Evolutionary conservation across 2,888 invertebrate species (phyloP).

Genomic region (Ashinkailepas kermadecensis): DNA sequence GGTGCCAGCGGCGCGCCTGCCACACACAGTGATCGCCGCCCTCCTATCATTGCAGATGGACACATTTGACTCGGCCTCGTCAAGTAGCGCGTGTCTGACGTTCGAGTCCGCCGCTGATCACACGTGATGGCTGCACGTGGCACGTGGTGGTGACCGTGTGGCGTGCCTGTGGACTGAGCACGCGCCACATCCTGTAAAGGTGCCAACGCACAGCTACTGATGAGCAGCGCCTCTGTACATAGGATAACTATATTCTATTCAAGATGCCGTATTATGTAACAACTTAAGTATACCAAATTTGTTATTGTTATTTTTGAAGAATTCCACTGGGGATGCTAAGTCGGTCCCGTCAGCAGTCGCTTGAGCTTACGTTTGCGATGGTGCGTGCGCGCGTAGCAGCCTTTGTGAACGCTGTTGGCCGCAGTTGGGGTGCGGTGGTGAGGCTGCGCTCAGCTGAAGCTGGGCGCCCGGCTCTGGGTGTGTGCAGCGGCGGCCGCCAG

Average conservation of each 20-base stretch:
- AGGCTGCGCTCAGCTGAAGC: too few species aligned
- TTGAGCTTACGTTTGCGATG: conserved; percentile 2
- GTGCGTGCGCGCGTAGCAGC: not conserved
- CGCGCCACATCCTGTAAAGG: not conserved
- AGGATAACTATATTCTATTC: conserved; percentile 18
- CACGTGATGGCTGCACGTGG: not conserved
- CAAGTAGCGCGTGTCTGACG: conserved; percentile 13
- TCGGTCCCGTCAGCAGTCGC: not conserved
- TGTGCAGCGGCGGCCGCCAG: not conserved
- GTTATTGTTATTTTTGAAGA: conserved; percentile 23
- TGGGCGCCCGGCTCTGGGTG: not conserved
- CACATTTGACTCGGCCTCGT: conserved; percentile 5
- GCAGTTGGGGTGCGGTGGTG: too few species aligned
- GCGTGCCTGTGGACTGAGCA: not conserved
- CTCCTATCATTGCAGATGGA: not conserved
- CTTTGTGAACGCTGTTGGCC: not conserved
- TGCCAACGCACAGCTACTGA: not conserved
- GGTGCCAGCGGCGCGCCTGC: too few species aligned
- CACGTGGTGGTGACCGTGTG: not conserved
- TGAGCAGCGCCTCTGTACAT: not conserved
- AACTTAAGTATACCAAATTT: conserved; percentile 22
- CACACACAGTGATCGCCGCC: not conserved
- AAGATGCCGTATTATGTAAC: not conserved
- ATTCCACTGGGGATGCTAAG: not conserved
- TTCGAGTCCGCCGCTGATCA: conserved; percentile 19